phyloP scores from a whole-genome alignment of 1,140 invertebrate genomes.

The Bacillus rossius region DNA sequence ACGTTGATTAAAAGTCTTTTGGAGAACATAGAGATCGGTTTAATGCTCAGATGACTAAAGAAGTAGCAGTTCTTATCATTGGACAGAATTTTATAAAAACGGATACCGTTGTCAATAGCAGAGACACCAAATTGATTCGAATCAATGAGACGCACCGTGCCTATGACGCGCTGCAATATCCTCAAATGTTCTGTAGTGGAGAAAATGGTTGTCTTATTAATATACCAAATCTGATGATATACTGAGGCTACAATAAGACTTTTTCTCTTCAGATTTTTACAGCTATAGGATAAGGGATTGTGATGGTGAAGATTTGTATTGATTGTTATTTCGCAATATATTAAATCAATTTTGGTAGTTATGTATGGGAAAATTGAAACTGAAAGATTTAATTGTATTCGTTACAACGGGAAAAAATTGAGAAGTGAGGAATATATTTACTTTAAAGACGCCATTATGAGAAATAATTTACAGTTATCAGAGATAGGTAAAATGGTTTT shows the following conservation, averaged over 20 bases:
- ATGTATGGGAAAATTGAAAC: slow-evolving; percentile 38
- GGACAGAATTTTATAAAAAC: slow-evolving; percentile 13
- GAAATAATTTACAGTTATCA: too few species aligned
- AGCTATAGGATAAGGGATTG: slow-evolving; percentile 31
- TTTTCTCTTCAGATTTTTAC: slow-evolving; percentile 30
- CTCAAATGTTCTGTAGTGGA: slow-evolving; percentile 17
- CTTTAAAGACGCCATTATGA: slow-evolving; percentile 23
- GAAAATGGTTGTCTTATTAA: slow-evolving; percentile 20
- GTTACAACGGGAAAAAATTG: slow-evolving; percentile 33
- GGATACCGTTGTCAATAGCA: not conserved
- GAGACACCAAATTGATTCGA: slow-evolving; percentile 12
- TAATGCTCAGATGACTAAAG: slow-evolving; percentile 21
- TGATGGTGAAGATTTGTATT: slow-evolving; percentile 23
- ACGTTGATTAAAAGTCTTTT: too few species aligned
- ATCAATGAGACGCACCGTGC: slow-evolving; percentile 34
- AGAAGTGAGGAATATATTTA: slow-evolving; percentile 31
- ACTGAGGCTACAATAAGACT: slow-evolving; percentile 29
- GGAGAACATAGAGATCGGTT: slow-evolving; percentile 13
- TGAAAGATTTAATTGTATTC: slow-evolving; percentile 33
- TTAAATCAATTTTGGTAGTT: slow-evolving; percentile 35
- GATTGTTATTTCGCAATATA: slow-evolving; percentile 29
- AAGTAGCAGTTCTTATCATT: slow-evolving; percentile 22
- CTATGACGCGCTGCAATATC: slow-evolving; percentile 22
- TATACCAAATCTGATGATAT: too few species aligned
- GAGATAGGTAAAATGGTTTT: slow-evolving; percentile 26